Evolutionary conservation across 2,888 invertebrate species (phyloP).

Genomic region (Thecocarcelia acutangulata): DNA sequence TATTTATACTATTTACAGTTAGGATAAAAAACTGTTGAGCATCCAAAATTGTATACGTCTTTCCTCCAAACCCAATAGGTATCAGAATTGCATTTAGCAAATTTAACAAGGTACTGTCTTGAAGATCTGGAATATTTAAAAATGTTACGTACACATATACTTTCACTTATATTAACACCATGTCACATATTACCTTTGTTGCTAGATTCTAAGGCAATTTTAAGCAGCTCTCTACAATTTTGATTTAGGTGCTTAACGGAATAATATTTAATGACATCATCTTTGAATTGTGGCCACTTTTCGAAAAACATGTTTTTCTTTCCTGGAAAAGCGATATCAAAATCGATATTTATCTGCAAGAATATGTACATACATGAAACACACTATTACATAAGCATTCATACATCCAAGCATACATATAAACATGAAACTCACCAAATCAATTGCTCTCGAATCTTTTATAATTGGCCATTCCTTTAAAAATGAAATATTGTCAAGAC

Average conservation of each 20-base stretch:
- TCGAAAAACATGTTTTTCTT: slow-evolving; percentile 5
- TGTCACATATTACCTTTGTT: slow-evolving; percentile 36
- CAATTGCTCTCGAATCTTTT: slow-evolving; percentile 26
- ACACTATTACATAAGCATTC: too few species aligned
- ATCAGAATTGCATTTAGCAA: slow-evolving; percentile 37
- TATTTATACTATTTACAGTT: slow-evolving; percentile 1
- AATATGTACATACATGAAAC: not conserved
- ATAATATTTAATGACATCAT: slow-evolving; percentile 14
- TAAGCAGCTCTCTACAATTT: not conserved
- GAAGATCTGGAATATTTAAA: slow-evolving; percentile 13
- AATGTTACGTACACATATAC: not conserved
- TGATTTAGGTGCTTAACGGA: slow-evolving; percentile 4
- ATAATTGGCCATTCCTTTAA: slow-evolving; percentile 33
- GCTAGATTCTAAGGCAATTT: not conserved
- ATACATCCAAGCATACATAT: too few species aligned
- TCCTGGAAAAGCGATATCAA: slow-evolving; percentile 3
- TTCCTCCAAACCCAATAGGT: slow-evolving; percentile 39
- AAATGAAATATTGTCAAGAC: slow-evolving; percentile 2
- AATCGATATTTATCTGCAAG: slow-evolving; percentile 29
- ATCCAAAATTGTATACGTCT: slow-evolving; percentile 38
- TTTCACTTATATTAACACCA: too few species aligned
- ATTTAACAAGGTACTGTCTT: slow-evolving; percentile 34
- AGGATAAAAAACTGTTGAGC: slow-evolving; percentile 35
- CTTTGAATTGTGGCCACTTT: slow-evolving; percentile 11
- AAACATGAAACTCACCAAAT: slow-evolving; percentile 34